Base-by-base conservation (phyloP, 2,888 invertebrate genomes). In the Zygothrica quintamaculata region DNA sequence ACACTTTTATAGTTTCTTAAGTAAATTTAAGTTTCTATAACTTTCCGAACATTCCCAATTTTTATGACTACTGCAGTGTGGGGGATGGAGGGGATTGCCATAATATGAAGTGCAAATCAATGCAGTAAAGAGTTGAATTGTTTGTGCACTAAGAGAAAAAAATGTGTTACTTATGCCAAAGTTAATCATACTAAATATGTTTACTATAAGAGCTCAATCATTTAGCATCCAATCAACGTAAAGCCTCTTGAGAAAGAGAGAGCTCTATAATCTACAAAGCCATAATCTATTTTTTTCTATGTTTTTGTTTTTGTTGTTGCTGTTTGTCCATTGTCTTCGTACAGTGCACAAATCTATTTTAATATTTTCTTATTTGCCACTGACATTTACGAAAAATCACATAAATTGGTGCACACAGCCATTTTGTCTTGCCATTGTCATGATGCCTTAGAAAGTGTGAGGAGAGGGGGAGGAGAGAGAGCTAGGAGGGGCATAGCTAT, bases 331-430 rank as follows among this genome's bases (percentile, higher is more conserved):
- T 74, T 79, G 85, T 79, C 85, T 79, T 84, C 59, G 53, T 43
- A 51, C 68, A 77, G 66, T 74, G 77, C 75, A 81, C 70, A 84
- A 87, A 84, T 84, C 85, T 87, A 87, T 84, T 84, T 84, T 87
- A 84, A 84, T 84, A 84, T 87, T 87, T 78, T 76, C 87, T 78
- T 84, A 84, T 84, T 84, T 84, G 85, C 85, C 82, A 84, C 84
- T 82, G 82, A 86, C 87, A 84, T 82, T 84, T 82, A 77, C 73
- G 65, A 72, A 79, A 81, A 82, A 84, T 86, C 77, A 75, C 65
- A 86, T 80, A 86, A 86, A 82, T 86, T 82, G 81, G 65, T 73
- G 81, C 81, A 66, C 81, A 84, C 80, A 77, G 81, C 70, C 84
- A 70, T 80, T 84, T 81, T 69, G 65, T 73, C 72, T 57, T 52